Base-by-base conservation (phyloP, 2,113 vertebrate species). In the Microcebus jonahi region DNA sequence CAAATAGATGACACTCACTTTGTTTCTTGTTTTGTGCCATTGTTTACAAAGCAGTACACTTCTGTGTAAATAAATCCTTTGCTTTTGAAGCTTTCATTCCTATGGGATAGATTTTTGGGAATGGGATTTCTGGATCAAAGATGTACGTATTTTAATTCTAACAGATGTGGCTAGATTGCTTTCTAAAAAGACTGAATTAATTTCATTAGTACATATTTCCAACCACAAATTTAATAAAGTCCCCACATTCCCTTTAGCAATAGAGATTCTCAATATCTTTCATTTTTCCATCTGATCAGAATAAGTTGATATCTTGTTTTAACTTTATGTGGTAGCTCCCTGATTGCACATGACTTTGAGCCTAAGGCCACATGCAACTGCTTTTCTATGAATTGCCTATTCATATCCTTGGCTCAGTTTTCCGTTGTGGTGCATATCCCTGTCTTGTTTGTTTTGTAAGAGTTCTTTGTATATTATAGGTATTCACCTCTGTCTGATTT, bases 81-180 rank as follows among this genome's bases (percentile, higher is more conserved):
- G 13, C 12, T 71, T 91, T 87, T 25, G 34, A 81, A 93, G 89
- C 21, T 87, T 92, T 96, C 73, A 59, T 53, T 81, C 34, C 34
- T 59, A 48, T 45, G 53, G 39, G 29, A 79, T 23, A 71, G 75
- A 83, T 84, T 83, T 21, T 45, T 59, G 29, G 73, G 67, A 65
- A 34, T 45, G 18, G 9, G 29, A 90, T 42, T 93, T 90, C 25
- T 23, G 48, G 31, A 57, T 91, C 68, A 94, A 87, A 89, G 48
- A 81, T 34, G 17, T 57, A 42, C 65, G 9, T 59, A 75, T 79
- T 91, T 93, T 87, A 95, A 76, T 82, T 29, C 18, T 86, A 82
- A 61, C 65, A 93, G 39, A 83, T 65, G 13, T 81, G 76, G 57
- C 45, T 63, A 76, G 34, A 93, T 71, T 83, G n/a, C 45, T 88